phyloP scores from a whole-genome alignment of 2,113 vertebrate genomes.

The Nansenia antarctica region DNA sequence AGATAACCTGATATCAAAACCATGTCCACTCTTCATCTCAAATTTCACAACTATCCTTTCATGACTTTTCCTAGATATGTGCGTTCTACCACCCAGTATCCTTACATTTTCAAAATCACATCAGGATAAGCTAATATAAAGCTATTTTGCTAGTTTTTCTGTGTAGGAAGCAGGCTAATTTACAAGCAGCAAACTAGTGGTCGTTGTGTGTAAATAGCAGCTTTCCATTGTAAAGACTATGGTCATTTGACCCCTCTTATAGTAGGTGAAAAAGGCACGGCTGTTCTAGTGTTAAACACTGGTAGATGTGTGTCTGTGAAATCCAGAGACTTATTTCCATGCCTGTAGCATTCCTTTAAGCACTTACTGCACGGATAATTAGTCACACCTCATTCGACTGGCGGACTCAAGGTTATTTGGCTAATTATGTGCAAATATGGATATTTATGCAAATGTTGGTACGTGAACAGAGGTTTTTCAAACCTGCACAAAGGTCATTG shows the following conservation, averaged over 20 bases:
- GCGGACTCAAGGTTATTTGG: conserved; percentile 62
- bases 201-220: not conserved
- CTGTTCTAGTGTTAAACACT: not conserved
- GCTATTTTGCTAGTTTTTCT: too few relatives aligned
- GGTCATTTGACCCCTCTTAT: too few relatives aligned
- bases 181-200: not conserved
- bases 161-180: too few relatives aligned
- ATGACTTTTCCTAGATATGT: too few relatives aligned
- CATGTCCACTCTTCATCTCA: too few relatives aligned
- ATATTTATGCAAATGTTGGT: not conserved
- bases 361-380: conserved; percentile 56
- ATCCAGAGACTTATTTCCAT: not conserved
- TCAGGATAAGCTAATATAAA: too few relatives aligned
- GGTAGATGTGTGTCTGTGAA: not conserved
- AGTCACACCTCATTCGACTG: conserved; percentile 63
- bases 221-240: too few relatives aligned
- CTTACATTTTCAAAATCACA: too few relatives aligned
- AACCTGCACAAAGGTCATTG: conserved; percentile 38
- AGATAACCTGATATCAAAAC: not conserved
- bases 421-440: conserved; percentile 62
- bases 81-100: too few relatives aligned
- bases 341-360: conserved; percentile 4
- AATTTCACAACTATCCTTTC: too few relatives aligned
- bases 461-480: conserved; percentile 14
- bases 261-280: too few relatives aligned